Evolutionary conservation across 2,797 vertebrate genomes (phyloP).

Genomic region (Oreochromis grahami): DNA sequence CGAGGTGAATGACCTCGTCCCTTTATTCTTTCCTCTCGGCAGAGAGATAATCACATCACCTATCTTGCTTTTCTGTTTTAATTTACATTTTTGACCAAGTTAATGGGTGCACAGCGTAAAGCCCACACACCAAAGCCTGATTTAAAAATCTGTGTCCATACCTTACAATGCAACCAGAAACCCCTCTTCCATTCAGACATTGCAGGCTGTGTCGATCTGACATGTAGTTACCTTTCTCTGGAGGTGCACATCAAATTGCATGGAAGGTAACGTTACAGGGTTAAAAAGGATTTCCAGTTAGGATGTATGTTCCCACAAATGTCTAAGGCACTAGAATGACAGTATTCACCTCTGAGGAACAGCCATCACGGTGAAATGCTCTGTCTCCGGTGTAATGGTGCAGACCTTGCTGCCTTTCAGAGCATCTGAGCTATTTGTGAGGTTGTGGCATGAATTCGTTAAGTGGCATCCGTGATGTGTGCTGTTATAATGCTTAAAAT

Average conservation of each 20-base stretch:
- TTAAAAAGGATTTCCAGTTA: not conserved
- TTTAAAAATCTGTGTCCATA: not conserved
- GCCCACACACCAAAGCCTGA: not conserved
- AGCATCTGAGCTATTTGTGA: not conserved
- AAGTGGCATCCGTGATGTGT: not conserved
- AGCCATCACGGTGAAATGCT: not conserved
- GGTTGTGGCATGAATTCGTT: rapidly evolving
- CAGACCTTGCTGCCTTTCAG: not conserved
- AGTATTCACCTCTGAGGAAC: not conserved
- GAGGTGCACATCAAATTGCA: not conserved
- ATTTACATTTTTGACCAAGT: not conserved
- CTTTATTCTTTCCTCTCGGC: not conserved
- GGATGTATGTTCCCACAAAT: not conserved
- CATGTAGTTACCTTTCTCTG: not conserved
- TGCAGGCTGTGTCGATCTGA: not conserved
- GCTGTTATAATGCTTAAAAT: not conserved
- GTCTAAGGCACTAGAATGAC: not conserved
- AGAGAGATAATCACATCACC: not conserved
- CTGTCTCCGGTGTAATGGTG: not conserved
- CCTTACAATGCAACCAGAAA: not conserved
- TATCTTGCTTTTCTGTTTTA: not conserved
- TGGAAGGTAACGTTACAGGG: not conserved
- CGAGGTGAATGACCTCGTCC: not conserved
- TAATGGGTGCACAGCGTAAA: not conserved
- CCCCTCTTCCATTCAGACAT: not conserved